These are phyloP conservation scores for Furcula furcula DNA, from an alignment of 2,888 invertebrate genomes.

Conservation along the genomic window DNA sequence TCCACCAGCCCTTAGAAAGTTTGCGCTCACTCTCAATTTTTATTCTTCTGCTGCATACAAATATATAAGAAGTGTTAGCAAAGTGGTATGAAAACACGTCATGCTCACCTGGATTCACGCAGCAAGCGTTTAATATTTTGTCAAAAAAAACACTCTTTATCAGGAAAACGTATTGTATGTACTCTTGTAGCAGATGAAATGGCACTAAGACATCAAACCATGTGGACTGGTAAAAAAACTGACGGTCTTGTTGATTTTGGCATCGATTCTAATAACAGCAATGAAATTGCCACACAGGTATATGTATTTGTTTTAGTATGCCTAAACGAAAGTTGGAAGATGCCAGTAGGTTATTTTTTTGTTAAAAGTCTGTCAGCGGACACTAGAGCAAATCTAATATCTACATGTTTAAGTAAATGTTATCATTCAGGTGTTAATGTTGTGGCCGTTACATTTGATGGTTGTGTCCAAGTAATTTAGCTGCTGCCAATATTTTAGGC, in stretches of 20 bases:
- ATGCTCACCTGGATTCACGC: conserved; percentile 19
- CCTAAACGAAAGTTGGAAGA: conserved; percentile 9
- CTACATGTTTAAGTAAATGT: background rate
- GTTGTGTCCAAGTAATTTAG: background rate
- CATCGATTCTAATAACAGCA: background rate
- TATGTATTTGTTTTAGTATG: conserved; percentile 8
- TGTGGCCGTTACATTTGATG: background rate
- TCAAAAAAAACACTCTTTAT: conserved; percentile 8
- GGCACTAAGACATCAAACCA: conserved; percentile 12
- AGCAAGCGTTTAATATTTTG: conserved; percentile 15
- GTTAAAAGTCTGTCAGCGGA: conserved; percentile 4
- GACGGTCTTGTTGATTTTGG: conserved; percentile 9
- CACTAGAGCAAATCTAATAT: conserved; percentile 3
- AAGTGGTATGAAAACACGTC: conserved; percentile 17
- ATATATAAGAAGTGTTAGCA: conserved; percentile 15
- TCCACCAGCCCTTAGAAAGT: conserved; percentile 18
- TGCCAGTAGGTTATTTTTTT: conserved; percentile 11
- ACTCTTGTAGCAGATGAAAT: conserved; percentile 14
- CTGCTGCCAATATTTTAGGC: conserved; percentile 9
- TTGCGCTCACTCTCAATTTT: conserved; percentile 23
- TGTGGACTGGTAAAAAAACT: conserved; percentile 8
- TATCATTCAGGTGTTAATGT: background rate
- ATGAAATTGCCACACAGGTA: conserved; percentile 6
- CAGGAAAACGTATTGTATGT: conserved; percentile 10
- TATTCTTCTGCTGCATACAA: conserved; percentile 18